Percentiles rank a stretch among this genome's conserved stretches.
phyloP scores from a whole-genome alignment of 2,797 vertebrate species.

The Avahi laniger region DNA sequence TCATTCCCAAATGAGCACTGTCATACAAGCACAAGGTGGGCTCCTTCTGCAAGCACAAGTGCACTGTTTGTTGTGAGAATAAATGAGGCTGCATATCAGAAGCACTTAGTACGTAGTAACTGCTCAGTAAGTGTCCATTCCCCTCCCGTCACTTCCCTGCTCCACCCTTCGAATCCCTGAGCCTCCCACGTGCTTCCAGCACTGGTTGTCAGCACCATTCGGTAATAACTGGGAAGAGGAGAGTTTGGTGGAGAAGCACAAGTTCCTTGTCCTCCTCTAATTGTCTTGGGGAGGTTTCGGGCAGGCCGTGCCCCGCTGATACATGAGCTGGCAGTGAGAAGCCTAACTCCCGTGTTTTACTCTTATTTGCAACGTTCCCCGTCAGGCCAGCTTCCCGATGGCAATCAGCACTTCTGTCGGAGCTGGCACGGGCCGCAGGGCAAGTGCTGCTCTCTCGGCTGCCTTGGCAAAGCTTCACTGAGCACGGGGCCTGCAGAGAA shows the following conservation, averaged over 20 bases:
- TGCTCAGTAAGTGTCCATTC: not conserved
- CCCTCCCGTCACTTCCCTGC: not conserved
- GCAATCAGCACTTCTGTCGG: not conserved
- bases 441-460: not conserved
- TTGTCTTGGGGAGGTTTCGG: not conserved
- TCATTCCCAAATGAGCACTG: not conserved
- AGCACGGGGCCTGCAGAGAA: not conserved
- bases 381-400: not conserved
- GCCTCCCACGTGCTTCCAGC: constrained; percentile 55
- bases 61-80: not conserved
- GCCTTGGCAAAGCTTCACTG: not conserved
- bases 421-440: not conserved
- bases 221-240: constrained; percentile 55
- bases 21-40: no score
- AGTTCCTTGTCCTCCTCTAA: constrained; percentile 45
- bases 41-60: no score
- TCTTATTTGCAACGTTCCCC: not conserved
- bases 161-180: constrained; percentile 17
- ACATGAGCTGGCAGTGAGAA: constrained; percentile 15
- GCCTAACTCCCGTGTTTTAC: not conserved
- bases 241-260: constrained; percentile 61
- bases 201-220: constrained; percentile 71
- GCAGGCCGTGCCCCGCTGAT: not conserved
- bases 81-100: not conserved
- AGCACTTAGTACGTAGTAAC: not conserved